A percentile compares a stretch with the other conserved stretches of the same genome.
phyloP scores from a whole-genome alignment of 2,113 vertebrate genomes.

The Salvelinus alpinus region DNA sequence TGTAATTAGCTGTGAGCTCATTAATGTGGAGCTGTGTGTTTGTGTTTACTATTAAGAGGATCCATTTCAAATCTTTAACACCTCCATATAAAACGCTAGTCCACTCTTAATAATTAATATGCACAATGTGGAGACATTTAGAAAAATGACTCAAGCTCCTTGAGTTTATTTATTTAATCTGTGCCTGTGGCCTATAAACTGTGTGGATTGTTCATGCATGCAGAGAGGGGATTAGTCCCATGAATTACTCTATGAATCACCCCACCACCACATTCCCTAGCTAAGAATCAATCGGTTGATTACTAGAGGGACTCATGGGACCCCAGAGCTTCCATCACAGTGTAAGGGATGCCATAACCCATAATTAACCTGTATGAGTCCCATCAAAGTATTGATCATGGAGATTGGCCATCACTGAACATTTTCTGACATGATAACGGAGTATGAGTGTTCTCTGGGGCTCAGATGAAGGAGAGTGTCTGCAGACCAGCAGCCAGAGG shows the following conservation, averaged over 20 bases:
- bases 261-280: too few species aligned
- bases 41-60: not conserved
- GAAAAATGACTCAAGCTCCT: not conserved
- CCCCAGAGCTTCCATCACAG: too few species aligned
- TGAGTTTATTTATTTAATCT: not conserved
- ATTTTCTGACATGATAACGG: not conserved
- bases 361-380: too few species aligned
- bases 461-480: not conserved
- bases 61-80: constrained; percentile 3
- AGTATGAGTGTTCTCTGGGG: not conserved
- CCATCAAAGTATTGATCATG: not conserved
- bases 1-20: constrained; percentile 24
- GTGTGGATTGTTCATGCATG: not conserved
- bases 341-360: too few species aligned
- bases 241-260: not conserved
- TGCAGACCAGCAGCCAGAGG: too few species aligned
- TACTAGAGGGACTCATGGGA: too few species aligned
- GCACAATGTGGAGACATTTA: not conserved
- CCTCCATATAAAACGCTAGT: not conserved
- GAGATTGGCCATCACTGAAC: not conserved
- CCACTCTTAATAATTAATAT: constrained; percentile 3
- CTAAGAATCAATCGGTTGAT: too few species aligned
- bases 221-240: not conserved
- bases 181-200: not conserved
- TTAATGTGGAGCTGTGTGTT: constrained; percentile 16